Conservation (phyloP, 2,888 invertebrate genomes). For the Fabriciana adippe region DNA sequence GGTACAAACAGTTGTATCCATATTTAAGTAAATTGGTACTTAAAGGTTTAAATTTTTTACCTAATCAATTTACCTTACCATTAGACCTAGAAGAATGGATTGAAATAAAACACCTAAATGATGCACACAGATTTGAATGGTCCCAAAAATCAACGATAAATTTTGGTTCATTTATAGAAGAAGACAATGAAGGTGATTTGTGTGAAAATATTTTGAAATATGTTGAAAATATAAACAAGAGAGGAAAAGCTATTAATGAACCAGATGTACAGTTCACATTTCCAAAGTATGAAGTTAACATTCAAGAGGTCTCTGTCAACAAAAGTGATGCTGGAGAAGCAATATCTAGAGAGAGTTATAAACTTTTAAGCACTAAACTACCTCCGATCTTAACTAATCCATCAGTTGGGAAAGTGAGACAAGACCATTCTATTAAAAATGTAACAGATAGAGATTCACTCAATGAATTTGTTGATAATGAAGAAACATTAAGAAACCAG, state of each 20-base stretch:
- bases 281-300: constrained; percentile 28
- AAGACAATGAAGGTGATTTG: constrained; percentile 52
- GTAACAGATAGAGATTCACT: constrained; percentile 57
- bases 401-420: constrained; percentile 29
- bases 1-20: constrained; percentile 74
- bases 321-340: constrained; percentile 52
- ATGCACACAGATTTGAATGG: constrained; percentile 67
- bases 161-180: constrained; percentile 48
- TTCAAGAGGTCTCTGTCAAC: constrained; percentile 27
- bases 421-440: constrained; percentile 51
- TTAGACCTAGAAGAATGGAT: constrained; percentile 73
- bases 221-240: constrained; percentile 58
- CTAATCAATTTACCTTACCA: constrained; percentile 69
- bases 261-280: constrained; percentile 25
- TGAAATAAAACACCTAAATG: constrained; percentile 70
- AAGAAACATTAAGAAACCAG: constrained; percentile 64
- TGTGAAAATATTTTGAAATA: constrained; percentile 64
- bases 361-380: constrained; percentile 41
- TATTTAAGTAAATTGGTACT: constrained; percentile 62
- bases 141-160: constrained; percentile 52
- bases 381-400: constrained; percentile 32
- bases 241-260: constrained; percentile 39
- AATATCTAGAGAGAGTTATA: constrained; percentile 55
- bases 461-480: constrained; percentile 59
- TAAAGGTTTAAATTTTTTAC: constrained; percentile 77